Evolutionary conservation across 2,888 invertebrate species (phyloP), one percentile per base, ranked within the genome.

Genomic region (Agrochola lychnidis): DNA sequence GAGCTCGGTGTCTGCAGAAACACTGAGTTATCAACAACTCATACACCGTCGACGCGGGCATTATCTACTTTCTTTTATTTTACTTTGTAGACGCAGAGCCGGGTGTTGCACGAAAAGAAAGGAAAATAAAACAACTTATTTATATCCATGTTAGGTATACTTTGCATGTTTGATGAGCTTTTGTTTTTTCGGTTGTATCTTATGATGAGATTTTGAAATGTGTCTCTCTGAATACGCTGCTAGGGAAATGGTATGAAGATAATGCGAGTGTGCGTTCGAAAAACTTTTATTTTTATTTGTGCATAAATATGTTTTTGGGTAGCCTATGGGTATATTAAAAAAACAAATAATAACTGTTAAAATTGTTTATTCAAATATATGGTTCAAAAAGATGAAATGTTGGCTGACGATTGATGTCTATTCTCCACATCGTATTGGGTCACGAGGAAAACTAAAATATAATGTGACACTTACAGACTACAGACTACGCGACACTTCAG

Each of bases 11-110:
- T 92, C 93, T 89, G 90, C 86, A 88, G 89, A 90, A 92, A 89
- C 90, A 96, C 96, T 96, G 93, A 94, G 75, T 90, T 89, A 91
- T 89, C 90, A 91, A 86, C 87, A 84, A 86, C 83, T 87, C 88
- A 90, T 90, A 92, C 86, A 88, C 90, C 85, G 90, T 82, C 85
- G 82, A 81, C 81, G 79, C 81, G 84, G 66, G 81, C 88, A 88
- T 89, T 92, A 30, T 30, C 30, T 30, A 94, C 96, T 95, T 96
- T 95, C 95, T 94, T 95, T 93, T 90, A 87, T 30, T 30, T 30
- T 30, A 30, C 87, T 67, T 77, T 70, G 73, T 78, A 45, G 76
- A 61, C 68, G 62, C 74, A 69, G 45, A 73, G 72, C 22, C 51
- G 73, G 59, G 67, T 70, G 81, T 73, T 81, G 45, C 40, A 80